Evolutionary conservation across 2,113 vertebrate species (phyloP).

Genomic region (Morphnarchus princeps): DNA sequence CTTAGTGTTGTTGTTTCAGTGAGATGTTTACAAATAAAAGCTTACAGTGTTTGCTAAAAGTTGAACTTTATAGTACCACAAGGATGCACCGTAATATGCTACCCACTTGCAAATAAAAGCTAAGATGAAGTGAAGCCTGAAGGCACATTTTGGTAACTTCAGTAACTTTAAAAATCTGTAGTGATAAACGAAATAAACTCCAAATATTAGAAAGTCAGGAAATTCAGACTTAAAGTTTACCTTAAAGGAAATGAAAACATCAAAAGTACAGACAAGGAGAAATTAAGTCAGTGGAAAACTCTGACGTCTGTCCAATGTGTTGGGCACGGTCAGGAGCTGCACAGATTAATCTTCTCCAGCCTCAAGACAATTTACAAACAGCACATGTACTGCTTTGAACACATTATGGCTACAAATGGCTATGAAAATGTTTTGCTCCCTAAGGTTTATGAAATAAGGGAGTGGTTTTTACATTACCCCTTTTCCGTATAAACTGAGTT

Average conservation of each 20-base stretch:
- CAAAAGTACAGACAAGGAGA: background rate
- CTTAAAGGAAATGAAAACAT: slow-evolving; percentile 11
- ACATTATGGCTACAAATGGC: background rate
- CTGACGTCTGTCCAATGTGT: background rate
- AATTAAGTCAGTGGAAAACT: background rate
- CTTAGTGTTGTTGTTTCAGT: background rate
- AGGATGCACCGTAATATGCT: background rate
- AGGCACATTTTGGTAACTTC: background rate
- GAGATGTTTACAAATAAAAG: slow-evolving; percentile 33
- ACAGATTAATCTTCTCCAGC: background rate
- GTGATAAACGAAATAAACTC: background rate
- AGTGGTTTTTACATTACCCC: background rate
- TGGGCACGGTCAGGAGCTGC: background rate
- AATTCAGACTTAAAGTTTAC: background rate
- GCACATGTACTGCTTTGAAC: background rate
- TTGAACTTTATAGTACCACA: background rate
- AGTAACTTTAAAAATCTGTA: background rate
- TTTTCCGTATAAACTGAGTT: background rate
- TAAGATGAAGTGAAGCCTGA: background rate
- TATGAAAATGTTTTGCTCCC: background rate
- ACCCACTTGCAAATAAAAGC: background rate
- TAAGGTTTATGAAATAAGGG: background rate
- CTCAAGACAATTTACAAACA: slow-evolving; percentile 5
- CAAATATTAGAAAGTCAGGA: background rate
- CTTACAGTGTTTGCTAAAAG: background rate